These are phyloP conservation scores for Antrozous pallidus DNA, from an alignment of 2,797 vertebrate genomes.

Conservation along the genomic window DNA sequence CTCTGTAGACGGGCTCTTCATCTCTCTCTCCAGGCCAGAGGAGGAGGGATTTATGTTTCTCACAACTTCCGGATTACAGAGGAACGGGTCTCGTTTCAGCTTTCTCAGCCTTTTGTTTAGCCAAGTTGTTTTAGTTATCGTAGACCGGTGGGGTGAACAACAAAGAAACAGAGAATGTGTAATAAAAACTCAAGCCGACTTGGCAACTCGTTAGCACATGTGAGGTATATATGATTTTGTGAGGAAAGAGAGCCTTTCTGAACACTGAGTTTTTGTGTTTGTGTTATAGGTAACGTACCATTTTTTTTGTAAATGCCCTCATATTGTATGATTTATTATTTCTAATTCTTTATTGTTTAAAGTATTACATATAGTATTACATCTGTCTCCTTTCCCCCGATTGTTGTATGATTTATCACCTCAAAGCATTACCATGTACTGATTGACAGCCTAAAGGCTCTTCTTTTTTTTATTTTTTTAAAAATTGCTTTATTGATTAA, in stretches of 20 bases:
- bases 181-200: not conserved
- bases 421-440: not conserved
- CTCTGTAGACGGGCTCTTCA: not conserved
- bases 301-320: not conserved
- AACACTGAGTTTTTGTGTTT: not conserved
- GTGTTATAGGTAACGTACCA: not conserved
- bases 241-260: not conserved
- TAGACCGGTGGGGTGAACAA: not conserved
- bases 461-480: not conserved
- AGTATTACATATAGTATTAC: no score
- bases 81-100: not conserved
- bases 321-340: not conserved
- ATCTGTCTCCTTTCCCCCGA: no score
- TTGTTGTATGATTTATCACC: no score
- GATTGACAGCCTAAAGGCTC: not conserved
- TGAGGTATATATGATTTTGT: not conserved
- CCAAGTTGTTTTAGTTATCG: not conserved
- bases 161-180: conserved; percentile 1
- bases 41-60: not conserved
- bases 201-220: not conserved
- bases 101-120: not conserved
- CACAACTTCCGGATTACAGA: not conserved
- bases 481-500: no score
- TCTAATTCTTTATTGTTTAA: no score
- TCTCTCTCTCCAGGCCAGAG: not conserved